Evolutionary conservation across 2,888 invertebrate species (phyloP).

Genomic region (Embidobia sp.): DNA sequence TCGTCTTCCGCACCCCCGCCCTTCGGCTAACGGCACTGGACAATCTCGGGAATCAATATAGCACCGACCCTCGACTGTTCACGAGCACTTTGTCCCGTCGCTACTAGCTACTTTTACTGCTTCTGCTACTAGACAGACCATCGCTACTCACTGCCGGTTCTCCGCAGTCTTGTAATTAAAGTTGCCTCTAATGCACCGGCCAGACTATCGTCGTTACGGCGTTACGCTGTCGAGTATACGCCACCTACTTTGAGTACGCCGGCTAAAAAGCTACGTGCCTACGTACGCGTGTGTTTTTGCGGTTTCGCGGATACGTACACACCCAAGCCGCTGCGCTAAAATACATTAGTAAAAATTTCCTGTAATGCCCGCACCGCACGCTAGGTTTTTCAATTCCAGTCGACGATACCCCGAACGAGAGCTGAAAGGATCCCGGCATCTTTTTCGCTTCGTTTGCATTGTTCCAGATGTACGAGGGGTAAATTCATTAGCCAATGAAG

Average conservation of each 20-base stretch:
- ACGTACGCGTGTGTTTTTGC: conserved; percentile 57
- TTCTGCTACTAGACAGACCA: conserved; percentile 58
- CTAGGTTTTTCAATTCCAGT: conserved; percentile 47
- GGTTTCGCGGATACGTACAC: conserved; percentile 48
- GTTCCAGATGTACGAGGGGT: conserved; percentile 15
- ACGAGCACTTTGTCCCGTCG: conserved; percentile 67
- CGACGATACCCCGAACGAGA: conserved; percentile 27
- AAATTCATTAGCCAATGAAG: conserved; percentile 26
- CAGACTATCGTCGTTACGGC: conserved; percentile 67
- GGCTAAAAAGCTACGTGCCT: conserved; percentile 63
- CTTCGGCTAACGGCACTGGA: conserved; percentile 52
- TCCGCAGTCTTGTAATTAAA: conserved; percentile 71
- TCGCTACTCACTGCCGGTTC: conserved; percentile 59
- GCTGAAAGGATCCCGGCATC: conserved; percentile 42
- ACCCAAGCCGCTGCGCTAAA: conserved; percentile 27
- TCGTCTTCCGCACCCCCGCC: conserved; percentile 42
- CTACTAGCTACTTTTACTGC: conserved; percentile 59
- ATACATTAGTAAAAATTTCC: conserved; percentile 56
- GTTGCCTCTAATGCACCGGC: conserved; percentile 71
- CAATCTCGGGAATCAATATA: conserved; percentile 75
- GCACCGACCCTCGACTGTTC: conserved; percentile 69
- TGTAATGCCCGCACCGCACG: conserved; percentile 38
- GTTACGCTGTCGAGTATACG: conserved; percentile 51
- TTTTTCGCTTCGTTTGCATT: conserved; percentile 52
- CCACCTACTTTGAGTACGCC: conserved; percentile 50